These are phyloP conservation scores for Drosophila pseudotalamancana DNA, from an alignment of 2,888 invertebrate genomes.

Conservation along the genomic window DNA sequence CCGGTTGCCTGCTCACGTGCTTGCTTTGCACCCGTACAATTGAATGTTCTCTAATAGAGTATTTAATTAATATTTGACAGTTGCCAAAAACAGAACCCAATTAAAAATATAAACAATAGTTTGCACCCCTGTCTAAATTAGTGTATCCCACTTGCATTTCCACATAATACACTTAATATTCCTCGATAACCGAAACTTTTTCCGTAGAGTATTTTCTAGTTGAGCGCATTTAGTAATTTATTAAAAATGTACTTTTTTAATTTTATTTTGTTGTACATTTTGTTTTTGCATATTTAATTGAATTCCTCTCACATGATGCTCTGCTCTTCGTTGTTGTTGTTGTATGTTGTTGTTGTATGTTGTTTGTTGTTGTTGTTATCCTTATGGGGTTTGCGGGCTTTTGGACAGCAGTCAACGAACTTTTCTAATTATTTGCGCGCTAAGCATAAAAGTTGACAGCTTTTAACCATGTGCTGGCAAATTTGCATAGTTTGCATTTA, in stretches of 20 bases:
- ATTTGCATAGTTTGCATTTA: conserved; percentile 51
- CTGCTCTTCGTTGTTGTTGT: conserved; percentile 15
- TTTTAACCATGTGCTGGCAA: conserved; percentile 52
- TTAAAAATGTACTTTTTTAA: neutral
- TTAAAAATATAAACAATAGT: too few relatives aligned
- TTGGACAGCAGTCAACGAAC: conserved; percentile 53
- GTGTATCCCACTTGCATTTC: too few relatives aligned
- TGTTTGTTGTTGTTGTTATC: conserved; percentile 14
- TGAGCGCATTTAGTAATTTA: neutral
- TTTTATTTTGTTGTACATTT: conserved; percentile 36
- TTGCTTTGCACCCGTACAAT: too few relatives aligned
- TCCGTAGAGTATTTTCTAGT: conserved; percentile 5
- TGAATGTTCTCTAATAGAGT: too few relatives aligned
- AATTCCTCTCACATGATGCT: conserved; percentile 45
- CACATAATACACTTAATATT: too few relatives aligned
- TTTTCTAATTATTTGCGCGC: conserved; percentile 65
- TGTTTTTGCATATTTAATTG: conserved; percentile 68
- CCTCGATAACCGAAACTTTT: too few relatives aligned
- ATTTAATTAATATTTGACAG: too few relatives aligned
- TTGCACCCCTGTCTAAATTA: too few relatives aligned
- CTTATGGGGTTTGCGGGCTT: conserved; percentile 19
- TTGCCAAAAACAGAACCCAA: too few relatives aligned
- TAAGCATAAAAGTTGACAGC: conserved; percentile 61
- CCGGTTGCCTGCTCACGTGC: too few relatives aligned
- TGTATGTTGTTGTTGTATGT: conserved; percentile 7